Conservation (phyloP, 2,797 vertebrate genomes). For the Eulemur rubriventer region DNA sequence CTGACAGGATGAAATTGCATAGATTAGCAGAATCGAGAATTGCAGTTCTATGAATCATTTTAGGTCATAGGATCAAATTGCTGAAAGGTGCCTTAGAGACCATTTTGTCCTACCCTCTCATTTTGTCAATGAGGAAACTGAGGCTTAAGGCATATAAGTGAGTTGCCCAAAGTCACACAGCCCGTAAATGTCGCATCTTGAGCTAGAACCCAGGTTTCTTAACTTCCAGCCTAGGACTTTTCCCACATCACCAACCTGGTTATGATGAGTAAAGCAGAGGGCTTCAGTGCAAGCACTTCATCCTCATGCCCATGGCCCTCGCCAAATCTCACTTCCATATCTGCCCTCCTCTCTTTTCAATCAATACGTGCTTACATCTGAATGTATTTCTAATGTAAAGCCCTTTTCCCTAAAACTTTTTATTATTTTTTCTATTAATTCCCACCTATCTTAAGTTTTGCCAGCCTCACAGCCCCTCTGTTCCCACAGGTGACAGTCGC, state of each 20-base stretch:
- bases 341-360: slow-evolving; percentile 54
- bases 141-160: neutral
- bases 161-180: neutral
- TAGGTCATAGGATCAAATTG: slow-evolving; percentile 41
- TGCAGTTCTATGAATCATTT: neutral
- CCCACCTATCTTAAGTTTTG: slow-evolving; percentile 1
- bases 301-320: neutral
- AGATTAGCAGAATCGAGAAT: slow-evolving; percentile 58
- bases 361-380: slow-evolving; percentile 29
- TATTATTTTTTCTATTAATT: neutral
- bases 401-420: neutral
- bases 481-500: slow-evolving; percentile 47
- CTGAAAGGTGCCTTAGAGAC: neutral
- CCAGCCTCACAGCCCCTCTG: neutral
- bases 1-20: slow-evolving; percentile 21
- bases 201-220: neutral
- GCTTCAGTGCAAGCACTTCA: slow-evolving; percentile 13
- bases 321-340: slow-evolving; percentile 54
- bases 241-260: neutral
- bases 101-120: neutral
- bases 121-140: slow-evolving; percentile 38
- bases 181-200: neutral
- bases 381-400: slow-evolving; percentile 12
- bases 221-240: neutral
- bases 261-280: slow-evolving; percentile 30